These are phyloP conservation scores for Acrocephalus arundinaceus DNA, from an alignment of 2,113 vertebrate species.

Conservation along the genomic window DNA sequence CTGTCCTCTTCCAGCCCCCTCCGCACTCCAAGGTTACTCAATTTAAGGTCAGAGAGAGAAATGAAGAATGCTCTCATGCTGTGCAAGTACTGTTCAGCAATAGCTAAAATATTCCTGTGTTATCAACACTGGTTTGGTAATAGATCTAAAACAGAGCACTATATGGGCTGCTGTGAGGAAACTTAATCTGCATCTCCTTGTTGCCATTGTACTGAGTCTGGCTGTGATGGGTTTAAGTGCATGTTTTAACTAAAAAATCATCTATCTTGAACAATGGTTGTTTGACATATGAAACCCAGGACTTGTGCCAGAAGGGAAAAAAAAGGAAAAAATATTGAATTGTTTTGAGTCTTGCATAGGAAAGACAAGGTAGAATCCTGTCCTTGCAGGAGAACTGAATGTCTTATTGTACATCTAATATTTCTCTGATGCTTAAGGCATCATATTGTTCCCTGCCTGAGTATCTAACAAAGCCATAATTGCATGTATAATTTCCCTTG, in stretches of 20 bases:
- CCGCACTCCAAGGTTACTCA: not conserved
- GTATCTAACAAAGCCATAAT: not conserved
- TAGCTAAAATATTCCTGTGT: not conserved
- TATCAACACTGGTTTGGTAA: not conserved
- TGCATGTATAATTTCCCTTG: not conserved
- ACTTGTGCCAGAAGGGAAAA: not conserved
- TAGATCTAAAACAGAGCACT: not conserved
- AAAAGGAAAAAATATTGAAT: not conserved
- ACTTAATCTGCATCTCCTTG: not conserved
- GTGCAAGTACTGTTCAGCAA: not conserved
- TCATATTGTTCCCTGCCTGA: not conserved
- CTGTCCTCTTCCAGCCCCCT: not conserved
- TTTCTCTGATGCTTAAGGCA: not conserved
- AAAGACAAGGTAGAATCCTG: not conserved
- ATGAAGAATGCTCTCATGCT: not conserved
- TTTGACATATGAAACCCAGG: not conserved
- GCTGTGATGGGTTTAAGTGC: not conserved
- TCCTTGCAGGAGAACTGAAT: not conserved
- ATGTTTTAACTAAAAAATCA: not conserved
- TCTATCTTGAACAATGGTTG: not conserved
- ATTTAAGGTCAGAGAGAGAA: fast-evolving
- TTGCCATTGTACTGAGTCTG: not conserved
- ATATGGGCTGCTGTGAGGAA: not conserved
- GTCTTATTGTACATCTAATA: not conserved
- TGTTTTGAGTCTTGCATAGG: not conserved